These are phyloP conservation scores for Diachasma alloeum DNA, from an alignment of 1,140 invertebrate species.

Conservation along the genomic window DNA sequence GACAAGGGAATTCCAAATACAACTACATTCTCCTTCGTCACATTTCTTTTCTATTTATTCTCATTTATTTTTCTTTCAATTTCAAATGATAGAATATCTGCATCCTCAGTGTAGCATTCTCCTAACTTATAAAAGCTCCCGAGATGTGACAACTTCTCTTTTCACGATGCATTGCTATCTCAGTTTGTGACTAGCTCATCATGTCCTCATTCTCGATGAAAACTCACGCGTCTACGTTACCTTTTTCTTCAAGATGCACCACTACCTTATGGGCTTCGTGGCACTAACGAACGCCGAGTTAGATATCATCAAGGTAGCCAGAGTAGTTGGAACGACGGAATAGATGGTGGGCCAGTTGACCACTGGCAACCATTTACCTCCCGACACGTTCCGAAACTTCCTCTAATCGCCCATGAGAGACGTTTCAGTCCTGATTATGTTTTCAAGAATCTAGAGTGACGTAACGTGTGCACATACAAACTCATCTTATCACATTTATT, in stretches of 20 bases:
- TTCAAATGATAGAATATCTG: not conserved
- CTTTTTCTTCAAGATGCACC: not conserved
- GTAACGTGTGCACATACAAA: too few species aligned
- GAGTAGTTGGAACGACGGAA: not conserved
- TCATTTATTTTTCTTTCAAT: not conserved
- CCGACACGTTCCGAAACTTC: too few species aligned
- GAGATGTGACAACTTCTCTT: not conserved
- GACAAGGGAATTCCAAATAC: not conserved
- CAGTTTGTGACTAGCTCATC: not conserved
- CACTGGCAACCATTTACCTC: too few species aligned
- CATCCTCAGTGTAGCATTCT: not conserved
- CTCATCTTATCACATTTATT: too few species aligned
- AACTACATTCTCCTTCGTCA: not conserved
- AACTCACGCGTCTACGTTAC: not conserved
- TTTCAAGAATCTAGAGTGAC: too few species aligned
- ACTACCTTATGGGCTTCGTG: conserved; percentile 6
- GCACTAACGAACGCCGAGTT: conserved; percentile 2
- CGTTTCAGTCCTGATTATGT: too few species aligned
- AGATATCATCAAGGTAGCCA: conserved; percentile 23
- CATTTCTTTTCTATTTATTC: not conserved
- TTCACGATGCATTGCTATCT: not conserved
- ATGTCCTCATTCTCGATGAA: conserved; percentile 9
- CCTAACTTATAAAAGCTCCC: not conserved
- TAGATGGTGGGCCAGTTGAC: not conserved
- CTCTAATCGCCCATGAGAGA: too few species aligned